Evolutionary conservation across 2,888 invertebrate genomes (phyloP).

Genomic region (Dicycla oo): DNA sequence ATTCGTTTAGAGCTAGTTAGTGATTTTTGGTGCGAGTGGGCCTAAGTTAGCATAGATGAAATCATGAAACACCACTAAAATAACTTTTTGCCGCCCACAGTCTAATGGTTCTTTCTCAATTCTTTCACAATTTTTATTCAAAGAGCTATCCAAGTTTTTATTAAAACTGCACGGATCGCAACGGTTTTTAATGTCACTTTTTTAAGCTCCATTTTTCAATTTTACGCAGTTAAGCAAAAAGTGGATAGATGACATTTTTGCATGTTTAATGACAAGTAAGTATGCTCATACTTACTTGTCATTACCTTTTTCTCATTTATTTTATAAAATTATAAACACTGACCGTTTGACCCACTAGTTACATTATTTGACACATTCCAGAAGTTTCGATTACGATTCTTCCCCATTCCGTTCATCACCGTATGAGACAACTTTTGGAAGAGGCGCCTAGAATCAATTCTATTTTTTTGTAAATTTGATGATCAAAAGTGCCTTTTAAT

Average conservation of each 20-base stretch:
- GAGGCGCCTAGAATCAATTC: too few species aligned
- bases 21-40: not conserved
- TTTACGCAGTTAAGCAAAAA: not conserved
- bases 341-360: not conserved
- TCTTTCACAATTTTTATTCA: slow-evolving; percentile 42
- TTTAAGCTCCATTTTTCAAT: slow-evolving; percentile 8
- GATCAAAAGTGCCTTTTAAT: too few species aligned
- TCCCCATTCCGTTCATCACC: too few species aligned
- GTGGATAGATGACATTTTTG: slow-evolving; percentile 13
- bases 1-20: not conserved
- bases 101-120: slow-evolving; percentile 41
- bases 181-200: slow-evolving; percentile 11
- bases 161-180: slow-evolving; percentile 28
- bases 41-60: not conserved
- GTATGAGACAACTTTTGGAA: too few species aligned
- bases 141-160: slow-evolving; percentile 51
- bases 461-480: too few species aligned
- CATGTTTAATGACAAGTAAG: not conserved
- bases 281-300: too few species aligned
- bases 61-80: not conserved
- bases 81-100: slow-evolving; percentile 11
- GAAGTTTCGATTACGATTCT: not conserved
- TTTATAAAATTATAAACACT: not conserved
- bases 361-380: not conserved
- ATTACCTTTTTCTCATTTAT: not conserved